Base-by-base conservation (phyloP, 2,888 invertebrate genomes). In the Lampropteryx suffumata region DNA sequence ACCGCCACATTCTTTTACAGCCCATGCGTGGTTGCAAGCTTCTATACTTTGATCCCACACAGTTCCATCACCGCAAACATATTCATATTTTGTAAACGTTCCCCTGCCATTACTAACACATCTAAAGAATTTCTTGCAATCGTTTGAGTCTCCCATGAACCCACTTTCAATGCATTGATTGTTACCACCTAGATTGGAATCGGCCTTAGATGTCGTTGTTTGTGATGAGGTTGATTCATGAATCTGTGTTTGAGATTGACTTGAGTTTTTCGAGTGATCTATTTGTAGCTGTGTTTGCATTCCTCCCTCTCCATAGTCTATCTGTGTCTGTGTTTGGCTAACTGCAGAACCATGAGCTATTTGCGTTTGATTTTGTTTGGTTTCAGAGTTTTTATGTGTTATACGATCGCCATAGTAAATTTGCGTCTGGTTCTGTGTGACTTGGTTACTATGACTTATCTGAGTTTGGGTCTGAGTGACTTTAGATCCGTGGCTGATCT, bases 41-140 rank as follows among this genome's bases (percentile, higher is more conserved):
- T 90, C 85, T 44, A 92, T 73, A 43, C 71, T 78, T 51, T 88
- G 79, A 75, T 94, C 93, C 93, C 93, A 93, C 12, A 91, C 91
- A 2, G 93, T 93, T 36, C 92, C 93, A 17, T 88, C 85, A 0
- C 92, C 91, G 67, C 93, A 93, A 12, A 79, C 72, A 69, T 92
- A 93, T 56, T 91, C 90, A 65, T 91, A 92, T 64, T 88, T 91
- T 0, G 76, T 90, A 50, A 78, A 91, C 6, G 81, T 78, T 7
- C 84, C 84, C 59, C 67, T 82, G 9, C 86, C 89, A 58, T 88
- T 87, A 48, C 84, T 79, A 4, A 94, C 92, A 73, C 95, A 95
- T 61, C 94, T 89, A 65, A 94, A 94, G 76, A 95, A 95, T 69
- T 93, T 94, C 40, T 84, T 91, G 64, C 95, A 95, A 64, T 94